Evolutionary conservation across 2,888 invertebrate genomes (phyloP).

Genomic region (Agrotis segetum): DNA sequence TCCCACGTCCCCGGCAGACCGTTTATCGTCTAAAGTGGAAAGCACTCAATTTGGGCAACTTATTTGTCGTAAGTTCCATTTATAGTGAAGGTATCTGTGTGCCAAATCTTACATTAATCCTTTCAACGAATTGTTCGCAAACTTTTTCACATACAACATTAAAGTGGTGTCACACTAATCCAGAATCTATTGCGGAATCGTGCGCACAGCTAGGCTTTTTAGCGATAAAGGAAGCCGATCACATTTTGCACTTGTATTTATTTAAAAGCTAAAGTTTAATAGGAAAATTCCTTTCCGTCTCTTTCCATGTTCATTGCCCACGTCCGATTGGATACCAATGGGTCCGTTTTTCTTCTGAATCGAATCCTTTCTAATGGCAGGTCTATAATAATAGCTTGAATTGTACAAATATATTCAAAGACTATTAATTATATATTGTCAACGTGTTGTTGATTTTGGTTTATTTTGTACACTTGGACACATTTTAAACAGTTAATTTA

Average conservation of each 20-base stretch:
- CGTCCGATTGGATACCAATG: constrained; percentile 61
- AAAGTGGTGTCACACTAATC: background rate
- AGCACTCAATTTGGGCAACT: background rate
- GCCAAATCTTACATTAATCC: background rate
- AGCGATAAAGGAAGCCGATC: constrained; percentile 7
- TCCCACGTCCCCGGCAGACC: too few relatives aligned
- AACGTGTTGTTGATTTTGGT: background rate
- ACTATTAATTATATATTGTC: background rate
- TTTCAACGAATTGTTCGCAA: background rate
- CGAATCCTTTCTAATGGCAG: constrained; percentile 50
- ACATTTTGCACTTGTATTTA: constrained; percentile 66
- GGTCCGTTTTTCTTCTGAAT: constrained; percentile 64
- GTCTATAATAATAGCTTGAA: constrained; percentile 43
- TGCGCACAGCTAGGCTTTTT: background rate
- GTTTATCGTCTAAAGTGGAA: too few relatives aligned
- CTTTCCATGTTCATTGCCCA: constrained; percentile 56
- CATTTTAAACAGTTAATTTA: background rate
- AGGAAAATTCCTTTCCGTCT: constrained; percentile 65
- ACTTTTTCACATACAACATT: background rate
- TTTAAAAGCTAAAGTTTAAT: constrained; percentile 70
- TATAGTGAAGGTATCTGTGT: background rate
- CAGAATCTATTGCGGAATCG: background rate
- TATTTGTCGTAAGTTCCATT: background rate
- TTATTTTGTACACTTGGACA: background rate
- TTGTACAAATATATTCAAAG: constrained; percentile 17